Evolutionary conservation across 2,113 vertebrate species (phyloP), one percentile per base, ranked within the genome.

Genomic region (Tyto alba): DNA sequence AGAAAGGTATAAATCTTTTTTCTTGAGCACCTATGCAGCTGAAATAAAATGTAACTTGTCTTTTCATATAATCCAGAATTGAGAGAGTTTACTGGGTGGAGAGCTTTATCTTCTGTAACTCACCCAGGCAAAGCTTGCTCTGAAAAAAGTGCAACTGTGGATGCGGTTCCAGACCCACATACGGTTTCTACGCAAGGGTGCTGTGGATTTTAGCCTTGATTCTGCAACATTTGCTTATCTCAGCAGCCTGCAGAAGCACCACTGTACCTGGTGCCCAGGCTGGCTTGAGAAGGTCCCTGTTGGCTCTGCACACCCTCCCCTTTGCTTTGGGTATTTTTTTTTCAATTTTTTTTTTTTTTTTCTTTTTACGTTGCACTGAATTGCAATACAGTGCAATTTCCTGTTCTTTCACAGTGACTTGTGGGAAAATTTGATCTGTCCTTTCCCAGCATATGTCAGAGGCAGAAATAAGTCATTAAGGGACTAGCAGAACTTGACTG

Each of bases 341-440:
- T 23, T 29, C n/a, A n/a, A 20, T 36, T 43, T 41, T 36, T 53
- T 55, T 4, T 50, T 23, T 11, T 23, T 76, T 36, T 40, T 56
- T 45, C n/a, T n/a, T n/a, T 48, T 20, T 4, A 63, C 19, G 6
- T 32, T 52, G 50, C 23, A 50, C 32, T 62, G 87, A 60, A 59
- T 67, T 92, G 52, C 48, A 78, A 8, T 32, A 36, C 69, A n/a
- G 16, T 66, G 81, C n/a, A 66, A 67, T 75, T 96, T 96, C 69
- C 43, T 4, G 0, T 83, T 94, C 38, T 96, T 84, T 86, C 75
- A 81, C 5, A 13, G 89, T 32, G 56, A 78, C 43, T 55, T 72
- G 41, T 89, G 78, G 40, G 91, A 94, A 79, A 83, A 88, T 23
- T 73, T 74, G 68, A 43, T 64, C 73, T 9, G 5, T 66, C 76